Evolutionary conservation across 2,888 invertebrate genomes (phyloP), one percentile per base, ranked within the genome.

Genomic region (Apantesis nais): DNA sequence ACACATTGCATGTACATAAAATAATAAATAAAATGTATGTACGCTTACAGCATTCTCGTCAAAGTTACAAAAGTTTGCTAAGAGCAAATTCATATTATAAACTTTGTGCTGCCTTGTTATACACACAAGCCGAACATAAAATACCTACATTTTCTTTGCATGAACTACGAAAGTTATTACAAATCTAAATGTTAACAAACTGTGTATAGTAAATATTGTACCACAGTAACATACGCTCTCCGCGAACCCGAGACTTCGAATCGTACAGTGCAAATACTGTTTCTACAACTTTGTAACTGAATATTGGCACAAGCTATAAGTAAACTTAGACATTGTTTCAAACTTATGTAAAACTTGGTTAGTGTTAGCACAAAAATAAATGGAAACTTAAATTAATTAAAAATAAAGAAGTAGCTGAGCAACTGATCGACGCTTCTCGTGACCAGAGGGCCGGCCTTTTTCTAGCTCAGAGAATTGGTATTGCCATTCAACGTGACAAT

Each of bases 211-310:
- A 61, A 34, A 37, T 61, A n/a, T 48, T 52, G 1, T 16, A 48
- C 25, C 29, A 66, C 16, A 52, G 11, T 22, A 65, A 66, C 58
- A 14, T 1, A 41, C n/a, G 11, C 44, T 44, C 44, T 67, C 62
- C 34, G 16, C n/a, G 48, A 37, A 62, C n/a, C 31, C n/a, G 31
- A 58, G 34, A 48, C 62, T 62, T 67, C 61, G 16, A 67, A 67
- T 67, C 2, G 31, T 58, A 34, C 34, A 41, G 67, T 22, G 25
- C 60, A 67, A 67, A 67, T 62, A 67, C 62, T 67, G 62, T 62
- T 61, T 66, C 66, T 60, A 16, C 14, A 39, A 25, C n/a, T 16
- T n/a, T 48, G 67, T 61, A 52, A 61, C 62, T 58, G 11, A 31
- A 44, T 66, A 41, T 14, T 58, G 14, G 29, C 29, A 58, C 58